phyloP scores from a whole-genome alignment of 2,888 invertebrate species.

The Minunthozetes semirufus region DNA sequence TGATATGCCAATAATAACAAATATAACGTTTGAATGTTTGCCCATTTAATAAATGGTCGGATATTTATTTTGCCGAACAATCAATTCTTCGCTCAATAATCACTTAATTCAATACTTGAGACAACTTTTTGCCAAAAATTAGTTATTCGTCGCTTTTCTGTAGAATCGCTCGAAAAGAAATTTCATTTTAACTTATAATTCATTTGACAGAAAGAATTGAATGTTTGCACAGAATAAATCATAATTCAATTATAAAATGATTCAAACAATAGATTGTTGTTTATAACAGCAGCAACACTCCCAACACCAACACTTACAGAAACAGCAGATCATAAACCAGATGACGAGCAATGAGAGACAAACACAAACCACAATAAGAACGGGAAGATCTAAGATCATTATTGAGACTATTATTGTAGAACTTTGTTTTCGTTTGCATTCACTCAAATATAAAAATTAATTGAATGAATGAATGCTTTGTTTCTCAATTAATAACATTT shows the following conservation, averaged over 20 bases:
- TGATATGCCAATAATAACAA: slow-evolving; percentile 21
- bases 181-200: not conserved
- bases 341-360: not conserved
- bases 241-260: not conserved
- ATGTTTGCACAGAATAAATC: not conserved
- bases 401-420: too few species aligned
- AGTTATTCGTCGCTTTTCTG: too few species aligned
- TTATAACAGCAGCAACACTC: slow-evolving; percentile 21
- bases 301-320: slow-evolving; percentile 8
- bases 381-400: not conserved
- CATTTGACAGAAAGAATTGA: not conserved
- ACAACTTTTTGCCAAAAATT: too few species aligned
- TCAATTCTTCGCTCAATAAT: not conserved
- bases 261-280: not conserved
- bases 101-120: not conserved
- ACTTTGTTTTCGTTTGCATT: too few species aligned
- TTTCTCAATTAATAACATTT: too few species aligned
- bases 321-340: slow-evolving; percentile 20
- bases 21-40: slow-evolving; percentile 15
- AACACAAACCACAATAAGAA: slow-evolving; percentile 15
- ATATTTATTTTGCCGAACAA: not conserved
- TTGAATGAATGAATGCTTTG: too few species aligned
- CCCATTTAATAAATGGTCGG: slow-evolving; percentile 11
- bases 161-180: too few species aligned
- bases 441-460: too few species aligned